Percentiles rank a stretch among this genome's conserved stretches.
These are phyloP conservation scores for Nephrotoma guestfalica DNA, from an alignment of 2,888 invertebrate species.

Conservation along the genomic window DNA sequence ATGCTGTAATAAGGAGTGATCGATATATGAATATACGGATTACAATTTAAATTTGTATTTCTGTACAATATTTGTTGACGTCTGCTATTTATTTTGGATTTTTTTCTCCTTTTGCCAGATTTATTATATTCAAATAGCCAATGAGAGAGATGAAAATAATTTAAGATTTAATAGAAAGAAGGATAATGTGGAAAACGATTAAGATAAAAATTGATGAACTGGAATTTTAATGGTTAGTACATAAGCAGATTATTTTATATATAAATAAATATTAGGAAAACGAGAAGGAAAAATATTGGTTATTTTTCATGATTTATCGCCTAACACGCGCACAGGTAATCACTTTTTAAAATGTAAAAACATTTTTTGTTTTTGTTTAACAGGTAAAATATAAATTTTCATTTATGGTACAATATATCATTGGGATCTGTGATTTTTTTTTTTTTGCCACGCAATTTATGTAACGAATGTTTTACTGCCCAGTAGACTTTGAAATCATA, in stretches of 20 bases:
- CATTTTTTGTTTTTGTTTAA: neutral
- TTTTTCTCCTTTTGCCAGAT: neutral
- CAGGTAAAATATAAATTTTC: neutral
- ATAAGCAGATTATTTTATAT: neutral
- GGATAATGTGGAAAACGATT: neutral
- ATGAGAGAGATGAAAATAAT: neutral
- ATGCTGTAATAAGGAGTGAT: neutral
- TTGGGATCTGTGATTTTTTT: neutral
- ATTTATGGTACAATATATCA: neutral
- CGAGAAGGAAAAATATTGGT: neutral
- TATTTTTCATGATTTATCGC: neutral
- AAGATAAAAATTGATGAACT: neutral
- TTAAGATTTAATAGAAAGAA: neutral
- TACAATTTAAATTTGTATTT: neutral
- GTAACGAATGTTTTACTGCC: no score
- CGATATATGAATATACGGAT: neutral
- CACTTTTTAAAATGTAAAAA: neutral
- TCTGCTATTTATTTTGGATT: neutral
- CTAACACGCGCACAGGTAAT: neutral
- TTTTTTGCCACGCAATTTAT: neutral
- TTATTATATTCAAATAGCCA: neutral
- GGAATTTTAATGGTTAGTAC: neutral
- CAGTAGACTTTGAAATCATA: no score
- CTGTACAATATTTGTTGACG: neutral
- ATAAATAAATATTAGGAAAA: neutral